Evolutionary conservation across 30 jellyfish, hydroid and myxozoan species (phyloP).

Genomic region (Pseudorhiza aurosa): DNA sequence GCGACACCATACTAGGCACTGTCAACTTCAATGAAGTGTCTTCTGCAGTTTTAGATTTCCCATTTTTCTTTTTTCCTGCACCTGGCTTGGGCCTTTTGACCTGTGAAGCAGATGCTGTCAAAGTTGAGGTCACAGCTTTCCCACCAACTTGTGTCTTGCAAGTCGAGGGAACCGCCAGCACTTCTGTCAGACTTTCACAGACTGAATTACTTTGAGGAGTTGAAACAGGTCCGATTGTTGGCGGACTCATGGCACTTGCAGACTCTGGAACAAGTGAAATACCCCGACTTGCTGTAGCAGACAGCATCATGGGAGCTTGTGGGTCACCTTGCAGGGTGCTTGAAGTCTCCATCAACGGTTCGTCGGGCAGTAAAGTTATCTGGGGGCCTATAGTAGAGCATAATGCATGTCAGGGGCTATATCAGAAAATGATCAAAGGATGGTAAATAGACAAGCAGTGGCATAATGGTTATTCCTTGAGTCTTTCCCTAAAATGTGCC

Average conservation of each 20-base stretch:
- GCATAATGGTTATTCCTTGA: too few relatives aligned
- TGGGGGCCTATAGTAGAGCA: slow-evolving; percentile 49
- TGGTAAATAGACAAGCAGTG: too few relatives aligned
- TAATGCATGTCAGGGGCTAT: too few relatives aligned
- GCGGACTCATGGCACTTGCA: background rate
- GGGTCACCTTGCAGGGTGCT: background rate
- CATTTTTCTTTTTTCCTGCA: background rate
- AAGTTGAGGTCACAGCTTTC: background rate
- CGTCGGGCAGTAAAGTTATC: slow-evolving; percentile 60
- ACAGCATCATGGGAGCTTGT: background rate
- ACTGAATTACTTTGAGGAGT: background rate
- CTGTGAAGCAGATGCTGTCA: background rate
- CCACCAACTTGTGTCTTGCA: background rate
- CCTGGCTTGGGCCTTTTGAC: background rate
- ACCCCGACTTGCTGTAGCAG: background rate
- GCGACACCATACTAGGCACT: slow-evolving; percentile 63
- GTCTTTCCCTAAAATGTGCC: too few relatives aligned
- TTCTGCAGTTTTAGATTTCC: background rate
- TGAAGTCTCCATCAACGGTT: slow-evolving; percentile 3
- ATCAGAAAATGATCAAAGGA: too few relatives aligned
- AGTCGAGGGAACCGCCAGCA: background rate
- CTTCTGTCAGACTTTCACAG: background rate
- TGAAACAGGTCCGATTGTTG: background rate
- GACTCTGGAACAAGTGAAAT: too few relatives aligned
- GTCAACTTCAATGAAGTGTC: slow-evolving; percentile 16